A percentile compares a stretch with the other conserved stretches of the same genome.
These are phyloP conservation scores for Vireo griseus DNA, from an alignment of 2,797 vertebrate species.

Conservation along the genomic window DNA sequence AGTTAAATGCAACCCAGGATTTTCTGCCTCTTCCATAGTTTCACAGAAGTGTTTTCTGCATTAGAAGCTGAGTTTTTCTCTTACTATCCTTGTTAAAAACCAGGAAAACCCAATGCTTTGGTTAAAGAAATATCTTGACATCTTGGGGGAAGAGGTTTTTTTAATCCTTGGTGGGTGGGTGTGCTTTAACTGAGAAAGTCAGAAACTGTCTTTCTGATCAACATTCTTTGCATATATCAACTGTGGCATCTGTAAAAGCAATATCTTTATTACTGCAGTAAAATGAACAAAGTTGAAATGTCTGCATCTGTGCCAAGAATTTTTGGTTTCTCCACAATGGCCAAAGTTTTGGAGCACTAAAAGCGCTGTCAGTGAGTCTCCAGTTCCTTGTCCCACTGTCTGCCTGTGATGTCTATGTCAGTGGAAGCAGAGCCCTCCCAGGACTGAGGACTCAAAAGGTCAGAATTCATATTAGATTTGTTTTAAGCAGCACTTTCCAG, in stretches of 20 bases:
- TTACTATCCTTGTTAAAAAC: background rate
- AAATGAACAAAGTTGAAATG: background rate
- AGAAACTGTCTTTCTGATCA: background rate
- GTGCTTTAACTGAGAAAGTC: background rate
- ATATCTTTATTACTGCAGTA: background rate
- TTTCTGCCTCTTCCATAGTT: background rate
- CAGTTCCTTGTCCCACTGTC: background rate
- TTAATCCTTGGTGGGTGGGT: background rate
- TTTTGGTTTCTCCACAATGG: background rate
- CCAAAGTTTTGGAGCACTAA: background rate
- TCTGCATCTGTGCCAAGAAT: background rate
- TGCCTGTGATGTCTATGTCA: background rate
- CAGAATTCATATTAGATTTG: background rate
- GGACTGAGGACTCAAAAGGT: background rate
- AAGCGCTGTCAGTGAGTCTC: background rate
- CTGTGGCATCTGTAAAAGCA: background rate
- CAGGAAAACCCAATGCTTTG: background rate
- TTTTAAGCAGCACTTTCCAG: background rate
- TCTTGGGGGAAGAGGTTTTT: background rate
- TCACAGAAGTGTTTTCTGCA: background rate
- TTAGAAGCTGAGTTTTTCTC: background rate
- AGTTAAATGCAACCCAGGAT: background rate
- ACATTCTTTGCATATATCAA: background rate
- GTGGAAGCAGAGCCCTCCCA: background rate
- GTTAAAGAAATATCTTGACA: background rate